Percentiles rank a stretch among this genome's conserved stretches.
phyloP scores from a whole-genome alignment of 1,140 invertebrate genomes.

The Monochamus saltuarius region DNA sequence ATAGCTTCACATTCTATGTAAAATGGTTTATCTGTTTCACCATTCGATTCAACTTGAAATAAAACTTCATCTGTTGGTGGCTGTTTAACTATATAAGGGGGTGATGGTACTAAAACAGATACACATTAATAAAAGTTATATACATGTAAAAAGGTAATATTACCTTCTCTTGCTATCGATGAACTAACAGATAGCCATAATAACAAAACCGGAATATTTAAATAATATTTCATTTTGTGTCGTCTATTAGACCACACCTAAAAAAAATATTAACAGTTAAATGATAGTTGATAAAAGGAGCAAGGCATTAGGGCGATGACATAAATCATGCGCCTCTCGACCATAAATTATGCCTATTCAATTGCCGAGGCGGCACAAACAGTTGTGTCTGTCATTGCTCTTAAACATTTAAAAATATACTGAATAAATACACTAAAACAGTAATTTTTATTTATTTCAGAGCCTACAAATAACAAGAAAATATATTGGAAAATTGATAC shows the following conservation, averaged over 20 bases:
- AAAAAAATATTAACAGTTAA: slow-evolving; percentile 1
- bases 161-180: slow-evolving; percentile 15
- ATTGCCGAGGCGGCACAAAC: not conserved
- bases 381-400: not conserved
- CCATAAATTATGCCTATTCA: not conserved
- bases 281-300: not conserved
- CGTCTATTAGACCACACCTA: slow-evolving; percentile 9
- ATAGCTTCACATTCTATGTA: slow-evolving; percentile 93
- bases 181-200: slow-evolving; percentile 17
- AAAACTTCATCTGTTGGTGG: slow-evolving; percentile 86
- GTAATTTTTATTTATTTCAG: no score
- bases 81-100: slow-evolving; percentile 84
- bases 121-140: not conserved
- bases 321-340: not conserved
- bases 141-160: not conserved
- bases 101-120: slow-evolving; percentile 73
- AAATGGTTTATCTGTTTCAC: slow-evolving; percentile 90
- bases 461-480: no score
- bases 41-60: slow-evolving; percentile 82
- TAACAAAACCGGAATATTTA: slow-evolving; percentile 10
- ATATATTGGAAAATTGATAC: no score
- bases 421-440: no score
- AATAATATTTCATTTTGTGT: slow-evolving; percentile 14
- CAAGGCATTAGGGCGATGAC: not conserved
- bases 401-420: not conserved